Percentiles rank a stretch among this genome's conserved stretches.
Conservation (phyloP, 2,797 vertebrate species). For the Siniperca obscura region DNA sequence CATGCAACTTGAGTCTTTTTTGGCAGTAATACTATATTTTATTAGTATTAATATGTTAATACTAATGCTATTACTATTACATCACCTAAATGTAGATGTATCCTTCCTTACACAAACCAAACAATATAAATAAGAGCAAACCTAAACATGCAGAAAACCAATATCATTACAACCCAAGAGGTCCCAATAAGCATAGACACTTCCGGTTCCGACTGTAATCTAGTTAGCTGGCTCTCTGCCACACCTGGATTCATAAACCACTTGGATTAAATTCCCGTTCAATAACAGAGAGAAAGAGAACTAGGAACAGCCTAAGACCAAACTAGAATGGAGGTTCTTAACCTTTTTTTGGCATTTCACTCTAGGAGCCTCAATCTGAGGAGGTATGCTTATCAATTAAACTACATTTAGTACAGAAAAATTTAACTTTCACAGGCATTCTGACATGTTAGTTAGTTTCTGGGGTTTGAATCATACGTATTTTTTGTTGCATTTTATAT, state of each 20-base stretch:
- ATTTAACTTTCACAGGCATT: not conserved
- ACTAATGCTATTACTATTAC: not conserved
- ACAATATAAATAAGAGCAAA: not conserved
- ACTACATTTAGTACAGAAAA: not conserved
- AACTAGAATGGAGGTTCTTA: conserved; percentile 29
- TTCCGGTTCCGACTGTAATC: conserved; percentile 34
- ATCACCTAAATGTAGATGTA: not conserved
- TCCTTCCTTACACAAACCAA: not conserved
- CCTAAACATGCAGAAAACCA: conserved; percentile 22
- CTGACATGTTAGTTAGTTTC: not conserved
- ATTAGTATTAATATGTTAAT: not conserved
- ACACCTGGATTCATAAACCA: conserved; percentile 48
- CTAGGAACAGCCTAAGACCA: conserved; percentile 10
- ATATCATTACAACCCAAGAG: conserved; percentile 10
- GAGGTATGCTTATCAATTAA: not conserved
- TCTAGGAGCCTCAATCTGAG: not conserved
- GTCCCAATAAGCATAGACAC: conserved; percentile 19
- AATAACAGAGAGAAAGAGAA: conserved; percentile 29
- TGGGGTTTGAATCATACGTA: conserved; percentile 19
- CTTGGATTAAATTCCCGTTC: conserved; percentile 44
- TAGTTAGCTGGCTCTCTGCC: conserved; percentile 42
- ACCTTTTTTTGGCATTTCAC: conserved; percentile 22
- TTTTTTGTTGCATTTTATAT: conserved; percentile 21
- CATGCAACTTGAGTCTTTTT: not conserved
- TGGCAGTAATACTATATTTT: not conserved